Conservation (phyloP, 1,140 invertebrate species). For the Dendrolimus punctatus region DNA sequence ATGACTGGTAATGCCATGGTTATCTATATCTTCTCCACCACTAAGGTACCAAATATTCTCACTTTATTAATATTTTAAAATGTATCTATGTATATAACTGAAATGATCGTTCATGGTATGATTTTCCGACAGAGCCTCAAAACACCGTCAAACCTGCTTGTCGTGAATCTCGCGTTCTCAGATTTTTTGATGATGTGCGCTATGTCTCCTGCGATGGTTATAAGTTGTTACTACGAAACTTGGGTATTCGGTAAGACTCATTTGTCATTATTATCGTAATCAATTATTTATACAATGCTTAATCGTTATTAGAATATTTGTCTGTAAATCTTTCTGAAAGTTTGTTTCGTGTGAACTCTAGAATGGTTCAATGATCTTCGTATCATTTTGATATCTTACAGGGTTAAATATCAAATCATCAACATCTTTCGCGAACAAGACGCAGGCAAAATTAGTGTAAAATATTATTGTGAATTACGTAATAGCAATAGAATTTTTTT, state of each 20-base stretch:
- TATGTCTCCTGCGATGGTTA: constrained; percentile 88
- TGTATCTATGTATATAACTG: not conserved
- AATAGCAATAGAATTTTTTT: no score
- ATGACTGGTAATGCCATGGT: constrained; percentile 88
- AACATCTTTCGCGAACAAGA: no score
- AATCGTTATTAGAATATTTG: no score
- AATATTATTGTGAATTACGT: no score
- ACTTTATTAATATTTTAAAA: not conserved
- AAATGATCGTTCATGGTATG: not conserved
- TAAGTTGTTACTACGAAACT: constrained; percentile 90
- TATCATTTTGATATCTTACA: no score
- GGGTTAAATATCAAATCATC: no score
- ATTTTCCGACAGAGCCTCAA: constrained; percentile 72
- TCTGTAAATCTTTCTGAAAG: no score
- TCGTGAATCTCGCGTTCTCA: constrained; percentile 89
- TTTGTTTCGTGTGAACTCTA: no score
- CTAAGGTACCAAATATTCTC: constrained; percentile 40
- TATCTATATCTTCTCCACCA: constrained; percentile 84
- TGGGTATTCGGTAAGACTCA: constrained; percentile 81
- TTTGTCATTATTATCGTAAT: not conserved
- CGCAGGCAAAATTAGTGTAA: no score
- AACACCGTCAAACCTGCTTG: constrained; percentile 88
- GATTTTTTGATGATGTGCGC: constrained; percentile 91
- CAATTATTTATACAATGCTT: no score
- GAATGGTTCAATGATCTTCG: no score